These are phyloP conservation scores for Thera britannica DNA, from an alignment of 2,888 invertebrate species.

Conservation along the genomic window DNA sequence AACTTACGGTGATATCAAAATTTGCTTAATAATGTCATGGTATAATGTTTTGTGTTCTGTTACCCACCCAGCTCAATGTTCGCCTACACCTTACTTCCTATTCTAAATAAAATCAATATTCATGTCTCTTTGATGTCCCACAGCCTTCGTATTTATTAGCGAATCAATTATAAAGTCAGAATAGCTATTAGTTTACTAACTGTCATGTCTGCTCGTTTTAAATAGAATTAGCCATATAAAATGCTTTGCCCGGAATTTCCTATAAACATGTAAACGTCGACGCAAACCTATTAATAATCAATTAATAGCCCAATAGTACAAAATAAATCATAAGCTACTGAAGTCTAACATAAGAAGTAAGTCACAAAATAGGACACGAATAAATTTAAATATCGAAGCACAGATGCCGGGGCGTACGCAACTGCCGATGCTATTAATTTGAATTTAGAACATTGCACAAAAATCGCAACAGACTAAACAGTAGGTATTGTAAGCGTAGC, in stretches of 20 bases:
- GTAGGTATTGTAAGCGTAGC: neutral
- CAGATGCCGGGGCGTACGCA: constrained; percentile 60
- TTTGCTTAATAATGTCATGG: neutral
- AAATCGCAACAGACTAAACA: neutral
- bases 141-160: constrained; percentile 15
- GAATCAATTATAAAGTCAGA: constrained; percentile 33
- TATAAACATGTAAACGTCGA: constrained; percentile 50
- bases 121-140: constrained; percentile 12
- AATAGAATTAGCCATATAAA: constrained; percentile 37
- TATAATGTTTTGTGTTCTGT: neutral
- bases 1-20: neutral
- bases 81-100: neutral
- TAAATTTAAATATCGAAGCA: constrained; percentile 65
- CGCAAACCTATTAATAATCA: constrained; percentile 60
- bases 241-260: constrained; percentile 43
- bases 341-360: constrained; percentile 64
- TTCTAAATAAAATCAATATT: neutral
- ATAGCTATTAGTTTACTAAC: constrained; percentile 34
- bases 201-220: constrained; percentile 35
- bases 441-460: constrained; percentile 53
- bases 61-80: no score
- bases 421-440: constrained; percentile 69
- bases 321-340: constrained; percentile 67
- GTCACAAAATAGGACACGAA: constrained; percentile 68
- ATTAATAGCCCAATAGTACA: constrained; percentile 58